A percentile compares a stretch with the other conserved stretches of the same genome.
Evolutionary conservation across 2,888 invertebrate genomes (phyloP).

Genomic region (Tachystola acroxantha): DNA sequence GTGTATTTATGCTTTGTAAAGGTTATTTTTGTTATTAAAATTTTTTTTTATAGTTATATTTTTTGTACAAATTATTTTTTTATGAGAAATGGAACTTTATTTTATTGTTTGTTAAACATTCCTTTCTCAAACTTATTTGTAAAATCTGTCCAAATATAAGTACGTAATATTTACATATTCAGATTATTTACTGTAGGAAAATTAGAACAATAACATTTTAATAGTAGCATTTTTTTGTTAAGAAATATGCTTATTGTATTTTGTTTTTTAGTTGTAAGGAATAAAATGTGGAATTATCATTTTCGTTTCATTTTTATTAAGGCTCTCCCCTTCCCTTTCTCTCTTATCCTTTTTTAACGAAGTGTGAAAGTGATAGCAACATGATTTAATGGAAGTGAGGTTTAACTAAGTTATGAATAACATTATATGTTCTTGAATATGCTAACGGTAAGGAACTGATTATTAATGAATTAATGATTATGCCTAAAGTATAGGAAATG

Average conservation of each 20-base stretch:
- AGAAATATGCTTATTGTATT: conserved; percentile 37
- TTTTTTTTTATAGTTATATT: conserved; percentile 6
- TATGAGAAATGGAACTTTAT: conserved; percentile 23
- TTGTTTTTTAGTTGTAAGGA: conserved; percentile 49
- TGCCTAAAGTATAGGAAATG: no score
- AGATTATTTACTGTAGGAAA: no score
- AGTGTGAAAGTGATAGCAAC: no score
- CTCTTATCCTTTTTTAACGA: no score
- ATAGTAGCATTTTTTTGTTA: conserved; percentile 47
- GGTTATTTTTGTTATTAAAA: conserved; percentile 15
- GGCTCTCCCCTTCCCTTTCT: no score
- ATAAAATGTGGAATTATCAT: conserved; percentile 27
- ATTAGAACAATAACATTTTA: conserved; percentile 7
- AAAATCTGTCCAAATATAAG: neutral
- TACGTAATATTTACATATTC: neutral
- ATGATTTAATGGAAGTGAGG: no score
- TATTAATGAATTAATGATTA: no score
- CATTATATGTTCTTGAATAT: no score
- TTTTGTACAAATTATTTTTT: neutral
- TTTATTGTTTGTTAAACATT: conserved; percentile 15
- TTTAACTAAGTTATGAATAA: no score
- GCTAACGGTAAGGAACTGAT: no score
- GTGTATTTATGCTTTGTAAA: conserved; percentile 12
- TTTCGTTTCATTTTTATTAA: no score
- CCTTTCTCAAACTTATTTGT: conserved; percentile 22